These are phyloP conservation scores for Peromyscus maniculatus DNA, from an alignment of 2,113 vertebrate genomes.

Conservation along the genomic window DNA sequence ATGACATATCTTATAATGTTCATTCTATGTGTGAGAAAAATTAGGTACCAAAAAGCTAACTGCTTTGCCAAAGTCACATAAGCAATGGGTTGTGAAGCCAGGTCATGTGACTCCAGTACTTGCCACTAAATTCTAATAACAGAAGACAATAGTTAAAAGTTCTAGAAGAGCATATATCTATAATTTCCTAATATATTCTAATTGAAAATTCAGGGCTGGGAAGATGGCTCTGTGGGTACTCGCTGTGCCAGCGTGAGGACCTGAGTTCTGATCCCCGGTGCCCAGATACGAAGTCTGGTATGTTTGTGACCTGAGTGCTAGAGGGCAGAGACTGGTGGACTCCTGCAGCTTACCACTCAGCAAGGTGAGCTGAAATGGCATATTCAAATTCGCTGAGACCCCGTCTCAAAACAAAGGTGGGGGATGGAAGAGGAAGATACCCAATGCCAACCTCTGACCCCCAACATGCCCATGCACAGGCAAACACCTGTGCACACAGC, in stretches of 20 bases:
- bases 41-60: neutral
- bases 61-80: neutral
- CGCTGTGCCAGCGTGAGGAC: no score
- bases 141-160: slow-evolving; percentile 40
- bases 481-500: neutral
- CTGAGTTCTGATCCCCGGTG: no score
- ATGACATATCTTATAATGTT: slow-evolving; percentile 1
- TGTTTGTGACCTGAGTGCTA: no score
- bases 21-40: slow-evolving; percentile 27
- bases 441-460: neutral
- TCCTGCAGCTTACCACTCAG: neutral
- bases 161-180: neutral
- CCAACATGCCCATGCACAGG: neutral
- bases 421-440: neutral
- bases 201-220: neutral
- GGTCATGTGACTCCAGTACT: slow-evolving; percentile 8
- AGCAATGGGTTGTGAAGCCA: neutral
- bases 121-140: slow-evolving; percentile 1
- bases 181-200: slow-evolving; percentile 40
- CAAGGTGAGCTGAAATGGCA: neutral
- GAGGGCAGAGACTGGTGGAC: neutral
- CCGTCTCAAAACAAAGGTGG: neutral
- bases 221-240: neutral
- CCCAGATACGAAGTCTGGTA: no score
- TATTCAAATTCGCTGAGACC: neutral